Conservation (phyloP, 2,113 vertebrate genomes). For the Heterotis niloticus region DNA sequence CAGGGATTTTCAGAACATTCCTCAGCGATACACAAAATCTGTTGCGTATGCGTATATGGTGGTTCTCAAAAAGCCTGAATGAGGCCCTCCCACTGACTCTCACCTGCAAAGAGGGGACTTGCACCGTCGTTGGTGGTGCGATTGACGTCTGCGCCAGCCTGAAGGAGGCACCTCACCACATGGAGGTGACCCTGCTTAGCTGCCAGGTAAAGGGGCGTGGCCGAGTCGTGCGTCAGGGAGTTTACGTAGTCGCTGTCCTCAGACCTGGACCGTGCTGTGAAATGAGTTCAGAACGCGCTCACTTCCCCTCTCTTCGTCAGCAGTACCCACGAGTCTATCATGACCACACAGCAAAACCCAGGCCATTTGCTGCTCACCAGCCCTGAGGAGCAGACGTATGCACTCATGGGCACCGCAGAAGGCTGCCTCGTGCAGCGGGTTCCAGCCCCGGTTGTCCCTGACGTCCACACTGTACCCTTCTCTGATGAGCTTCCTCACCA, state of each 20-base stretch:
- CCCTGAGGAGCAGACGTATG: conserved; percentile 68
- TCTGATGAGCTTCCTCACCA: conserved; percentile 68
- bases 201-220: conserved; percentile 76
- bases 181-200: conserved; percentile 67
- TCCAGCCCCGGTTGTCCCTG: conserved; percentile 90
- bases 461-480: conserved; percentile 71
- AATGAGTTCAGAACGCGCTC: background rate
- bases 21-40: background rate
- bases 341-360: background rate
- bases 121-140: conserved; percentile 74
- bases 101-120: conserved; percentile 84
- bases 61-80: background rate
- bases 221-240: conserved; percentile 76
- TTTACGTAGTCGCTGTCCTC: conserved; percentile 56
- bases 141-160: conserved; percentile 68
- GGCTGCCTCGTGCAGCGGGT: conserved; percentile 83
- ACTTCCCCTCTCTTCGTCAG: background rate
- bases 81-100: background rate
- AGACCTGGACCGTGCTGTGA: conserved; percentile 54
- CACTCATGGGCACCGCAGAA: conserved; percentile 71
- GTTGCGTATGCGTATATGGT: too few relatives aligned
- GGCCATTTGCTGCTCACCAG: conserved; percentile 53
- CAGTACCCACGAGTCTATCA: background rate
- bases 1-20: background rate
- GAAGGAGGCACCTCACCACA: conserved; percentile 66